Evolutionary conservation across 2,888 invertebrate species (phyloP).

Genomic region (Peribatodes rhomboidaria): DNA sequence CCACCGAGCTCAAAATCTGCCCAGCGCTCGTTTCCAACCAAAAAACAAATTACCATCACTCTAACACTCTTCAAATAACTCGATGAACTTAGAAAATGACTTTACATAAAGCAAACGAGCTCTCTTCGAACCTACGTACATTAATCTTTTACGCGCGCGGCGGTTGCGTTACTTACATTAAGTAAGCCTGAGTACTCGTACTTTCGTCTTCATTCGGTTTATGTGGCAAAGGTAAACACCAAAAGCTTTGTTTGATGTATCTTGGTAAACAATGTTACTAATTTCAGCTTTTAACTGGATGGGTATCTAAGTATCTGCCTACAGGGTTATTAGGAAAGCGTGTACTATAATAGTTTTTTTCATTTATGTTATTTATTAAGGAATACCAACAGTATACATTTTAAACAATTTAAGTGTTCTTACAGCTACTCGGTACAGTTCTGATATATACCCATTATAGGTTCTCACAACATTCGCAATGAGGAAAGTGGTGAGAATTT

Average conservation of each 20-base stretch:
- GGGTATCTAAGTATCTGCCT: no score
- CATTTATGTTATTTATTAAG: no score
- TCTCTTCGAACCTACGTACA: conserved; percentile 33
- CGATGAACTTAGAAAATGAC: conserved; percentile 13
- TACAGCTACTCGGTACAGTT: no score
- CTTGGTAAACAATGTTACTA: conserved; percentile 12
- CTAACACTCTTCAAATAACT: neutral
- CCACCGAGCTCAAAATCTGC: no score
- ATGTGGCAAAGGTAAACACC: conserved; percentile 17
- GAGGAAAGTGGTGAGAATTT: no score
- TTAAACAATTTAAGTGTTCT: no score
- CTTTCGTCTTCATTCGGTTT: conserved; percentile 24
- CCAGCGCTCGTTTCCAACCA: no score
- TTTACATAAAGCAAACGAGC: conserved; percentile 26
- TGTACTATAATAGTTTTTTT: no score
- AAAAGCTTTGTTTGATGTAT: conserved; percentile 17
- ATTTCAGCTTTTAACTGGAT: conserved; percentile 16
- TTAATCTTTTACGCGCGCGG: conserved; percentile 46
- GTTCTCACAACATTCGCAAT: no score
- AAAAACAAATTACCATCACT: neutral
- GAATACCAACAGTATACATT: no score
- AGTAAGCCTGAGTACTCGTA: conserved; percentile 37
- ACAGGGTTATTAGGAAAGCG: no score
- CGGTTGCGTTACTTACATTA: conserved; percentile 37
- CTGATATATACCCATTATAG: no score